Evolutionary conservation across 2,888 invertebrate species (phyloP).

Genomic region (Macroteleia sp.): DNA sequence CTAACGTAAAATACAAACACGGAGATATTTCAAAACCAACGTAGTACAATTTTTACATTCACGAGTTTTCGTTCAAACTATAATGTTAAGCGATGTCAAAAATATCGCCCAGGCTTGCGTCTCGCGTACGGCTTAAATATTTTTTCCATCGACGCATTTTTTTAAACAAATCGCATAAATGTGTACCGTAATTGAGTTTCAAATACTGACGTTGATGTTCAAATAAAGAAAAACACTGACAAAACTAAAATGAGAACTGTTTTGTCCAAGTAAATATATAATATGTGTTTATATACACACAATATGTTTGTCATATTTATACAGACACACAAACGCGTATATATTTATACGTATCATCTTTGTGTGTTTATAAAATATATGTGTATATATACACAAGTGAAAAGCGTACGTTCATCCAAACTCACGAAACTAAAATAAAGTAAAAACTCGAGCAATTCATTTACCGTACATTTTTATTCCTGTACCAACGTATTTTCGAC

Average conservation of each 20-base stretch:
- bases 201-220: background rate
- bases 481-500: slow-evolving; percentile 12
- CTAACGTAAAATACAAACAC: background rate
- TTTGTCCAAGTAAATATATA: slow-evolving; percentile 12
- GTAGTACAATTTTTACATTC: too few relatives aligned
- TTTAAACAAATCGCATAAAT: background rate
- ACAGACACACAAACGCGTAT: too few relatives aligned
- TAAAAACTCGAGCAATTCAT: slow-evolving; percentile 14
- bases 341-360: too few relatives aligned
- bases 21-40: too few relatives aligned
- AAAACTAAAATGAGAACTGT: background rate
- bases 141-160: slow-evolving; percentile 9
- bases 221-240: background rate
- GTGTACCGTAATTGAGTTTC: slow-evolving; percentile 9
- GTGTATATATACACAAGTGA: too few relatives aligned
- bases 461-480: slow-evolving; percentile 10
- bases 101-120: too few relatives aligned
- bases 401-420: slow-evolving; percentile 6
- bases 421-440: slow-evolving; percentile 11
- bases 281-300: too few relatives aligned
- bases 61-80: too few relatives aligned
- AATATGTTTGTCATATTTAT: too few relatives aligned
- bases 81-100: too few relatives aligned
- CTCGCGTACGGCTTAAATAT: background rate
- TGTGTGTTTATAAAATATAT: too few relatives aligned